phyloP scores from a whole-genome alignment of 1,140 invertebrate species.

The Drosophila watanabei region DNA sequence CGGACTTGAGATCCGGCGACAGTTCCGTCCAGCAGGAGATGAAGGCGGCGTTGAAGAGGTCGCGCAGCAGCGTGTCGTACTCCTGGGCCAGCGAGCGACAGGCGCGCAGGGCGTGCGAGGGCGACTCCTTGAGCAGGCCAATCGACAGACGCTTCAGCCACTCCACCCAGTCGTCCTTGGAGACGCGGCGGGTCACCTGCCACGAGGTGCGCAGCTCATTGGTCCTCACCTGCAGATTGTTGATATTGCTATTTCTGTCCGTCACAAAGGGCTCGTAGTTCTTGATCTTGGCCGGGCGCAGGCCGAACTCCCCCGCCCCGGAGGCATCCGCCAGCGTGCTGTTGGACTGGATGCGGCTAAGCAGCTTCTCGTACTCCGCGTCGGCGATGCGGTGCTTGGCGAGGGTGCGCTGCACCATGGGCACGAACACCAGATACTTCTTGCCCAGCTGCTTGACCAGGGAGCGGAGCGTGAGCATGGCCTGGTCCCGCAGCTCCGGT shows the following conservation, averaged over 20 bases:
- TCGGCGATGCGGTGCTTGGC: constrained; percentile 93
- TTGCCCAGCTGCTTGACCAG: constrained; percentile 95
- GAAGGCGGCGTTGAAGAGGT: constrained; percentile 99
- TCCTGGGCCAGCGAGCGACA: constrained; percentile 97
- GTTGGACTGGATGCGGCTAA: constrained; percentile 90
- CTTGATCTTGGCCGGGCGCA: constrained; percentile 87
- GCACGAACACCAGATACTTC: constrained; percentile 97
- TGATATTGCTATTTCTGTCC: constrained; percentile 88
- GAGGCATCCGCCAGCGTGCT: constrained; percentile 86
- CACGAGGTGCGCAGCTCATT: constrained; percentile 95
- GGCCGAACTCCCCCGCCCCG: constrained; percentile 89
- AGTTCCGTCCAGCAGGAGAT: constrained; percentile 99
- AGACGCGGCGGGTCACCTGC: constrained; percentile 95
- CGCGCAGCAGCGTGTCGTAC: constrained; percentile 96
- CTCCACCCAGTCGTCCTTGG: constrained; percentile 99
- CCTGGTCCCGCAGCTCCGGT: constrained; percentile 91
- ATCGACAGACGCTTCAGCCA: constrained; percentile 97
- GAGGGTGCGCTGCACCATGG: constrained; percentile 94
- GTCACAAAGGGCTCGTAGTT: constrained; percentile 87
- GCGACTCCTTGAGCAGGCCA: constrained; percentile 97
- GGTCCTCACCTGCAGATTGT: constrained; percentile 93
- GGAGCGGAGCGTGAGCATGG: constrained; percentile 96
- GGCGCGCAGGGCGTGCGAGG: constrained; percentile 96
- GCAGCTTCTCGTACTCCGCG: constrained; percentile 92
- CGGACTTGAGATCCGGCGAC: constrained; percentile 92